Evolutionary conservation across 2,888 invertebrate genomes (phyloP), one percentile per base, ranked within the genome.

Genomic region (Apoda limacodes): DNA sequence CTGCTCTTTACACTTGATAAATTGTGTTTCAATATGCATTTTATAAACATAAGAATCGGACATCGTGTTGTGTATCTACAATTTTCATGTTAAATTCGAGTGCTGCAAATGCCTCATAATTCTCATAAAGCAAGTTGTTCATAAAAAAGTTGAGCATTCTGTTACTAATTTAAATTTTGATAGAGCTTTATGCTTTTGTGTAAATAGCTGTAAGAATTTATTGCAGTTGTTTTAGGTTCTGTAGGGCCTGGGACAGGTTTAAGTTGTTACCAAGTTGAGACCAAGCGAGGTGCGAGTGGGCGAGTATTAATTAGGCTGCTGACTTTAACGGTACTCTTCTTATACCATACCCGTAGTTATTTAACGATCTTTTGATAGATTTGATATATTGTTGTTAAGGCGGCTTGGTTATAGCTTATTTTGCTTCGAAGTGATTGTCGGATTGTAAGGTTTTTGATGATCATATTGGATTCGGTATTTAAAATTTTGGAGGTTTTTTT

Each of bases 41-140:
- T n/a, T n/a, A n/a, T n/a, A n/a, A n/a, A n/a, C 53, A 52, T 64
- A 53, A 56, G 60, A 59, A 59, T 63, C 55, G 56, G 58, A 55
- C 63, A 66, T 69, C 60, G 61, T 61, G 54, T 56, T 52, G 59
- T 63, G 65, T 66, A 66, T 54, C 55, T 54, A n/a, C 55, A 58
- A 72, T 75, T 74, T 72, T 74, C 75, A 72, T 71, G 69, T 66
- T 72, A 69, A 68, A 71, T 72, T 66, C 65, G 63, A n/a, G n/a
- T n/a, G n/a, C n/a, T n/a, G n/a, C n/a, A n/a, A n/a, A n/a, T n/a
- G n/a, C n/a, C n/a, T n/a, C n/a, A n/a, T n/a, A n/a, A n/a, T n/a
- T n/a, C n/a, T n/a, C n/a, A n/a, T n/a, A n/a, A n/a, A n/a, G n/a
- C n/a, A n/a, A n/a, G n/a, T n/a, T n/a, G n/a, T n/a, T n/a, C n/a